Base-by-base conservation (phyloP, 37 sponge, comb jelly and placozoan genomes). In the Spongilla lacustris region DNA sequence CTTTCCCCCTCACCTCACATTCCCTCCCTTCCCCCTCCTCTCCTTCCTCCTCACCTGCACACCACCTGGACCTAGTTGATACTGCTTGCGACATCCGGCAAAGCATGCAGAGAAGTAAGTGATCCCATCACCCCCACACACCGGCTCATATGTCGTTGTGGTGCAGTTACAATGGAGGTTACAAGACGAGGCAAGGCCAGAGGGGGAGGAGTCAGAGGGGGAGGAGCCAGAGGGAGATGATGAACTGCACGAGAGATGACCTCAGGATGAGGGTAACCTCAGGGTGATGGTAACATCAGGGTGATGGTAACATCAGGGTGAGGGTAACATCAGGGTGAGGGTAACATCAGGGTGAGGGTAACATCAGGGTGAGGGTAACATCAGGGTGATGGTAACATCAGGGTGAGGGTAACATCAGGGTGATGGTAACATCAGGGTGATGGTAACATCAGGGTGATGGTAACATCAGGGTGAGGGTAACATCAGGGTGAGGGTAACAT, bases 121-220 rank as follows among this genome's bases (percentile, higher is more conserved):
- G 68, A 71, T 3, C 0, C 75, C 77, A 24, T 79, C 89, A 4
- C 28, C 67, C 21, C 92, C 92, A 87, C 92, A 91, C 28, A 91
- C 88, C 38, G 92, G 92, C 73, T 91, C 92, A 91, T 67, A 91
- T 34, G 73, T 38, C 17, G 68, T 26, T 21, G 84, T 79, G 49
- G 36, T 79, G 38, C 92, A 91, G 49, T 75, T 49, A 46, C 92
- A 91, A 50, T 75, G 49, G 36, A 12, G 19, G 46, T 71, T 79
- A 68, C 90, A 90, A 58, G 85, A 81, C 32, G 85, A 71, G 22
- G 14, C 21, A 13, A 77, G 48, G 81, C 86, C 4, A 86, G 87
- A 78, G 91, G 85, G 58, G 46, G 46, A 46, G 46, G 46, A 8
- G 46, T 8, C 46, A 46, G 46, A 46, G 46, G 46, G 46, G 58